Conservation (phyloP, 2,113 vertebrate genomes). For the Odocoileus hemionus region DNA sequence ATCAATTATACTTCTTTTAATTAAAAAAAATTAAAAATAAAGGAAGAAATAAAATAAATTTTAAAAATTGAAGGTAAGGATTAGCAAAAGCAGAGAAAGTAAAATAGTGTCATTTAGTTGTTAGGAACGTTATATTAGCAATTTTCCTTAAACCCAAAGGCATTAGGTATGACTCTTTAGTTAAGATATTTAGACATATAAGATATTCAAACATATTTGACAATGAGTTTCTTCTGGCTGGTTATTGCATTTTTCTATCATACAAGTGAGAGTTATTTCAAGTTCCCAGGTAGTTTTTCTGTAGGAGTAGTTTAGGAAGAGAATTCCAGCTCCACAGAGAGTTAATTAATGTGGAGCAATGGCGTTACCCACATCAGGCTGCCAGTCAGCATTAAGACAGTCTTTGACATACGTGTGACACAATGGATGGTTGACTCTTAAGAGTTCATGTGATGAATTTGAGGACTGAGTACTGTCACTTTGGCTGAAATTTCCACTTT, state of each 20-base stretch:
- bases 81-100: slow-evolving; percentile 1
- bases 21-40: not conserved
- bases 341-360: not conserved
- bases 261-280: not conserved
- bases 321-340: slow-evolving; percentile 8
- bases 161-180: not conserved
- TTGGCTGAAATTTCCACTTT: not conserved
- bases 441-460: not conserved
- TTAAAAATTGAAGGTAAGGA: not conserved
- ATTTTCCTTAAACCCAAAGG: not conserved
- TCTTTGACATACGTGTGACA: not conserved
- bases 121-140: not conserved
- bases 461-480: not conserved
- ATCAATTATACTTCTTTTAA: not conserved
- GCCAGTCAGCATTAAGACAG: not conserved
- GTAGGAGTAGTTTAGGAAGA: not conserved
- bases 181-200: not conserved
- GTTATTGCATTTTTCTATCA: not conserved
- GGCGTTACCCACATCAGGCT: not conserved
- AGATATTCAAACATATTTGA: not conserved
- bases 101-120: not conserved
- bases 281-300: slow-evolving; percentile 15
- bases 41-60: not conserved
- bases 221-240: not conserved
- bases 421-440: not conserved